Evolutionary conservation across 2,888 invertebrate genomes (phyloP).

Genomic region (Pheosia tremula): DNA sequence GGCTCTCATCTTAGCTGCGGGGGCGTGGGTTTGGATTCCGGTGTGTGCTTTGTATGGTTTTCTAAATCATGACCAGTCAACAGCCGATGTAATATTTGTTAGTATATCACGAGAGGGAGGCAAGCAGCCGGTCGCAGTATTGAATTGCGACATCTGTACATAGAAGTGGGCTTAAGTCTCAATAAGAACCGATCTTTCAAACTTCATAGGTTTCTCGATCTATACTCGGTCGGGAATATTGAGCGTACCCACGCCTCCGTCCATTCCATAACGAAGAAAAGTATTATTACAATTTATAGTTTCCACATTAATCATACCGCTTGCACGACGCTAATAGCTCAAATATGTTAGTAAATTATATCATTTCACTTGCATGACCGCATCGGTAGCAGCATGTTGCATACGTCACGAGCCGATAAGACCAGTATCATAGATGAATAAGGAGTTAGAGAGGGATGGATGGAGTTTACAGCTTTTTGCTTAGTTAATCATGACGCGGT

Average conservation of each 20-base stretch:
- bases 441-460: conserved; percentile 21
- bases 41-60: no score
- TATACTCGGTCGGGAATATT: no score
- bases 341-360: conserved; percentile 1
- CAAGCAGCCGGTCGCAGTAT: no score
- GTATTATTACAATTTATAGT: neutral
- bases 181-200: no score
- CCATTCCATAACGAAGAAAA: neutral
- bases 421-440: conserved; percentile 23
- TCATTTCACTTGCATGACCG: conserved; percentile 2
- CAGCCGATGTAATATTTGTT: no score
- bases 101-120: no score
- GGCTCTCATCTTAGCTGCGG: no score
- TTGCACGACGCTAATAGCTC: neutral
- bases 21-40: no score
- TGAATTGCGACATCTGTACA: no score
- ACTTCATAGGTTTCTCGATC: no score
- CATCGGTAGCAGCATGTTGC: conserved; percentile 1
- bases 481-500: conserved; percentile 32
- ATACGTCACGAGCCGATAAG: conserved; percentile 1
- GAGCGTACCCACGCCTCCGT: neutral
- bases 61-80: no score
- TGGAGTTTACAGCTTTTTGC: conserved; percentile 29
- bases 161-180: no score
- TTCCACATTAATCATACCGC: neutral